These are phyloP conservation scores for Aphidius ervi DNA, from an alignment of 1,140 invertebrate species.

Conservation along the genomic window DNA sequence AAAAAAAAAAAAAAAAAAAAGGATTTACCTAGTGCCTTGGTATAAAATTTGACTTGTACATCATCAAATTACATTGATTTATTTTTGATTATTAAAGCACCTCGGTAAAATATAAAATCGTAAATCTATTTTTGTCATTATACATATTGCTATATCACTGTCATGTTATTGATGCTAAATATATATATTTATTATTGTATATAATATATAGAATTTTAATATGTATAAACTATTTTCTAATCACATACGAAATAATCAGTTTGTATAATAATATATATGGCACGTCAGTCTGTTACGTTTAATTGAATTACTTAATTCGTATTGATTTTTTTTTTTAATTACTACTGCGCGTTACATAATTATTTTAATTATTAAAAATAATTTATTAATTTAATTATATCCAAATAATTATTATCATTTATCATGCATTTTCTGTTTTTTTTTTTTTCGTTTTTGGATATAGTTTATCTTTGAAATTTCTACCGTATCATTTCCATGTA, in stretches of 20 bases:
- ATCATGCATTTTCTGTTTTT: too few relatives aligned
- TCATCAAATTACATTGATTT: too few relatives aligned
- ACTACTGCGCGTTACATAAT: constrained; percentile 41
- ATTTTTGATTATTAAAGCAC: constrained; percentile 43
- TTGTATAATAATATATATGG: too few relatives aligned
- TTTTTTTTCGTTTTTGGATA: too few relatives aligned
- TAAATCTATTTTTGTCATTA: constrained; percentile 42
- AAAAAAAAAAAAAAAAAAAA: too few relatives aligned
- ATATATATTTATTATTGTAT: constrained; percentile 23
- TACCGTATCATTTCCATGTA: constrained; percentile 94
- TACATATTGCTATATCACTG: constrained; percentile 47
- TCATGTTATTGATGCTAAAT: constrained; percentile 32
- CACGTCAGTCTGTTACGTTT: constrained; percentile 52
- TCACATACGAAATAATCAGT: constrained; percentile 50
- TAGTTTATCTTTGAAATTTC: constrained; percentile 39
- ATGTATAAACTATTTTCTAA: constrained; percentile 46
- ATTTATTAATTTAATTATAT: constrained; percentile 6
- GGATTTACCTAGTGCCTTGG: too few relatives aligned
- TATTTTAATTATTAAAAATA: constrained; percentile 25
- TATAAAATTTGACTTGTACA: too few relatives aligned
- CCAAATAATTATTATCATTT: too few relatives aligned
- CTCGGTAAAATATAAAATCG: constrained; percentile 51
- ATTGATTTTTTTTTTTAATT: constrained; percentile 41
- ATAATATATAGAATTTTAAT: constrained; percentile 24
- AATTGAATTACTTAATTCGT: constrained; percentile 42